Evolutionary conservation across 1,140 invertebrate genomes (phyloP).

Genomic region (Panagrolaimus sp.): DNA sequence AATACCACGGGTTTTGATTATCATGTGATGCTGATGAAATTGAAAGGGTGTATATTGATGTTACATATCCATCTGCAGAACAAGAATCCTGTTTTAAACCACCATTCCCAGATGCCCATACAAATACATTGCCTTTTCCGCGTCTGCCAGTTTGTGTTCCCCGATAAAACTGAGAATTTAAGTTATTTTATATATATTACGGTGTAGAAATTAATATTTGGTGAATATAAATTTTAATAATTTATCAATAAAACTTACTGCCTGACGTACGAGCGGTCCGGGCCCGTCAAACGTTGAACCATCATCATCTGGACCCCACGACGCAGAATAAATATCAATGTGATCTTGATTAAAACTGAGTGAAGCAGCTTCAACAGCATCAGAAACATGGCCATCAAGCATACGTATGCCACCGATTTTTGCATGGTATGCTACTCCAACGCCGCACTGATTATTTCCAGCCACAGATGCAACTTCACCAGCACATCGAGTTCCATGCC

Average conservation of each 20-base stretch:
- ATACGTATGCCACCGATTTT: conserved; percentile 90
- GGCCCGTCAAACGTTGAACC: conserved; percentile 94
- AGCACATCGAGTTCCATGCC: conserved; percentile 94
- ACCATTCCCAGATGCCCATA: conserved; percentile 98
- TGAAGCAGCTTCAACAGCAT: conserved; percentile 83
- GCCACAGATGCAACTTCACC: conserved; percentile 94
- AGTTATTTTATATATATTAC: no score
- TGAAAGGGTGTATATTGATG: conserved; percentile 93
- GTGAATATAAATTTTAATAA: no score
- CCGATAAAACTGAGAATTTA: conserved; percentile 5
- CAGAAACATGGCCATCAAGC: conserved; percentile 95
- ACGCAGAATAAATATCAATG: conserved; percentile 95
- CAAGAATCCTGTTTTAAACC: conserved; percentile 91
- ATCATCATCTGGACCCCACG: conserved; percentile 97
- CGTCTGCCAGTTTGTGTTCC: conserved; percentile 70
- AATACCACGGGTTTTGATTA: conserved; percentile 87
- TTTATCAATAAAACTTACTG: conserved; percentile 59
- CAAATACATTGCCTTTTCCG: conserved; percentile 96
- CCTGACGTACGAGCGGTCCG: conserved; percentile 81
- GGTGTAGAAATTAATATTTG: no score
- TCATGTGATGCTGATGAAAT: conserved; percentile 88
- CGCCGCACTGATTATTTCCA: conserved; percentile 88
- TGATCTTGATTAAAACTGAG: conserved; percentile 87
- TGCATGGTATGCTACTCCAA: conserved; percentile 87
- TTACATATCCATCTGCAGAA: conserved; percentile 98